Percentiles rank a stretch among this genome's conserved stretches.
phyloP scores from a whole-genome alignment of 2,113 vertebrate species.

The Cyprinodon brontotheroides region DNA sequence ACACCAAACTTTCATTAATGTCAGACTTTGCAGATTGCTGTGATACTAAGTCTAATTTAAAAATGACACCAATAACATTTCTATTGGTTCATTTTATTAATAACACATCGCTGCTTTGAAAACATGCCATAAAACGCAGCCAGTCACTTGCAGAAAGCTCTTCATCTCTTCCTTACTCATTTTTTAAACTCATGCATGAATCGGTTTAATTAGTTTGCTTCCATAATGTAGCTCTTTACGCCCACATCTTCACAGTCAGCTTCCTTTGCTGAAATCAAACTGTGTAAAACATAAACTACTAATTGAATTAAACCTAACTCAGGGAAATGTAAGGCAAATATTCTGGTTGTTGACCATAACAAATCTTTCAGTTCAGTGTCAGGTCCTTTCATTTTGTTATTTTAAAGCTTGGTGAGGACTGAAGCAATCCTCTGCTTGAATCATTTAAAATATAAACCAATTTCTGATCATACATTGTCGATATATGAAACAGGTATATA shows the following conservation, averaged over 20 bases:
- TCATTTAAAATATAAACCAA: too few species aligned
- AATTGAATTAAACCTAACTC: background rate
- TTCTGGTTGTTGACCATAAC: background rate
- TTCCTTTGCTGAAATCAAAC: background rate
- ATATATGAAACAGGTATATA: too few species aligned
- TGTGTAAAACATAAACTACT: background rate
- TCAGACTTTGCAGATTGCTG: constrained; percentile 81
- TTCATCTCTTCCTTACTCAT: constrained; percentile 50
- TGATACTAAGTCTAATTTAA: constrained; percentile 81
- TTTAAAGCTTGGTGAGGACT: too few species aligned
- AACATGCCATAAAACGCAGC: constrained; percentile 73
- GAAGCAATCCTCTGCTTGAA: too few species aligned
- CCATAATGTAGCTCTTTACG: constrained; percentile 54
- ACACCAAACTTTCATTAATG: constrained; percentile 87
- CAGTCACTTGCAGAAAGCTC: constrained; percentile 73
- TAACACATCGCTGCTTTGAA: constrained; percentile 81
- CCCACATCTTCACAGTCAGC: constrained; percentile 16
- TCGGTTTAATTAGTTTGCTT: constrained; percentile 61
- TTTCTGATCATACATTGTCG: too few species aligned
- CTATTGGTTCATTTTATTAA: constrained; percentile 87
- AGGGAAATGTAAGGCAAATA: background rate
- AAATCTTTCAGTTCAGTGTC: background rate
- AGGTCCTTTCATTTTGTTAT: background rate
- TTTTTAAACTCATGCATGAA: constrained; percentile 29
- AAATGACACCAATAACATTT: constrained; percentile 86